phyloP scores from a whole-genome alignment of 64 coral and sea anemone genomes.

The Montipora capricornis region DNA sequence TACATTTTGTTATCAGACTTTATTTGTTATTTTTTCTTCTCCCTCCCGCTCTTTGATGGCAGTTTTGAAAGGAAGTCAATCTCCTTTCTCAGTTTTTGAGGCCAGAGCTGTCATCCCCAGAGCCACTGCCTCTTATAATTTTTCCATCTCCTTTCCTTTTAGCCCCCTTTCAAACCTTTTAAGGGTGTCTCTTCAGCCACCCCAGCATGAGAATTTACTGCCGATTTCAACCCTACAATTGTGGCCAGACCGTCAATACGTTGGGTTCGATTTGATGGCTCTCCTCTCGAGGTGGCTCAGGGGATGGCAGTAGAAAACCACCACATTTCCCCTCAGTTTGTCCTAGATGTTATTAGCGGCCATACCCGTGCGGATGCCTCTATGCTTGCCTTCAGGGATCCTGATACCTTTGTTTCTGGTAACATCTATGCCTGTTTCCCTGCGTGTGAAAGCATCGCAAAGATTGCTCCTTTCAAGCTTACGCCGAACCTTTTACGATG shows the following conservation, averaged over 20 bases:
- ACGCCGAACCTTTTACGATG: background rate
- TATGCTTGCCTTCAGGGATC: no score
- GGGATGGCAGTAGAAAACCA: background rate
- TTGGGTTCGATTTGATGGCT: constrained; percentile 11
- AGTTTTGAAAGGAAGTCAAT: constrained; percentile 32
- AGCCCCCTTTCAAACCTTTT: background rate
- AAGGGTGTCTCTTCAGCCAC: no score
- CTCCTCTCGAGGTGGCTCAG: constrained; percentile 15
- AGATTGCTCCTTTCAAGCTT: constrained; percentile 2
- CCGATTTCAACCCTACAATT: background rate
- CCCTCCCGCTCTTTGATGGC: background rate
- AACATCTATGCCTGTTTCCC: background rate
- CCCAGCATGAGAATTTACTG: no score
- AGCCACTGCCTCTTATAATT: background rate
- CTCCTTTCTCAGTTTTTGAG: constrained; percentile 4
- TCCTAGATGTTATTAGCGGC: background rate
- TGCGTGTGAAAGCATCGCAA: background rate
- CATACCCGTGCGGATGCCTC: background rate
- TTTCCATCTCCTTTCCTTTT: background rate
- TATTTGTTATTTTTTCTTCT: background rate
- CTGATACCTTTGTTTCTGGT: no score
- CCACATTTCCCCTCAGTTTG: background rate
- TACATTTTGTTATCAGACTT: background rate
- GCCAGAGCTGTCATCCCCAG: background rate
- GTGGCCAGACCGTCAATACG: background rate